Conservation (phyloP, 2,113 vertebrate genomes). For the Phrynosoma platyrhinos region DNA sequence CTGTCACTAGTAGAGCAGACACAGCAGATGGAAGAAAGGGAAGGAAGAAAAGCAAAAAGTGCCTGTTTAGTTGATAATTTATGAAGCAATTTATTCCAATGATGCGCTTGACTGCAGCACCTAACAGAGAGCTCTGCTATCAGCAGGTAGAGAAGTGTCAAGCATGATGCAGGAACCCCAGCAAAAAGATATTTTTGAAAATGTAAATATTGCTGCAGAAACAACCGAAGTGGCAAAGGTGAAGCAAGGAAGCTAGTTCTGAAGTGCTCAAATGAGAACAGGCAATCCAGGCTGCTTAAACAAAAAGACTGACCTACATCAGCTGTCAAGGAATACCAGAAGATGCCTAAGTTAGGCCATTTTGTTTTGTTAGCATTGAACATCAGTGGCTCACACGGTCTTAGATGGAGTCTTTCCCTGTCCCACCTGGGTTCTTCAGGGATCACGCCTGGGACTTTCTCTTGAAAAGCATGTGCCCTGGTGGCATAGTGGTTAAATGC, state of each 20-base stretch:
- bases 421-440: too few species aligned
- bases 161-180: background rate
- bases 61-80: constrained; percentile 32
- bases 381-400: background rate
- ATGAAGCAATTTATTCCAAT: constrained; percentile 42
- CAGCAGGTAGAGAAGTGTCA: constrained; percentile 10
- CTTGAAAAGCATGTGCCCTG: too few species aligned
- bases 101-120: constrained; percentile 13
- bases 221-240: background rate
- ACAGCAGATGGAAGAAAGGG: too few species aligned
- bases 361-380: background rate
- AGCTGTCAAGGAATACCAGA: background rate
- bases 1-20: background rate
- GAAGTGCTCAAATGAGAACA: background rate
- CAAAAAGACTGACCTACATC: background rate
- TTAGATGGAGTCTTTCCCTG: too few species aligned
- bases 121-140: constrained; percentile 15
- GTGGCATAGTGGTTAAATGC: too few species aligned
- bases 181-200: background rate
- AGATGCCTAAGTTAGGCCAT: background rate
- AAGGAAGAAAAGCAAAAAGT: background rate
- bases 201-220: background rate
- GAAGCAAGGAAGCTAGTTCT: background rate
- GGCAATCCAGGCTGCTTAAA: rapidly evolving
- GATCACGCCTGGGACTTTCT: too few species aligned